Evolutionary conservation across 2,797 vertebrate species (phyloP), one percentile per base, ranked within the genome.

Genomic region (Macropodus opercularis): DNA sequence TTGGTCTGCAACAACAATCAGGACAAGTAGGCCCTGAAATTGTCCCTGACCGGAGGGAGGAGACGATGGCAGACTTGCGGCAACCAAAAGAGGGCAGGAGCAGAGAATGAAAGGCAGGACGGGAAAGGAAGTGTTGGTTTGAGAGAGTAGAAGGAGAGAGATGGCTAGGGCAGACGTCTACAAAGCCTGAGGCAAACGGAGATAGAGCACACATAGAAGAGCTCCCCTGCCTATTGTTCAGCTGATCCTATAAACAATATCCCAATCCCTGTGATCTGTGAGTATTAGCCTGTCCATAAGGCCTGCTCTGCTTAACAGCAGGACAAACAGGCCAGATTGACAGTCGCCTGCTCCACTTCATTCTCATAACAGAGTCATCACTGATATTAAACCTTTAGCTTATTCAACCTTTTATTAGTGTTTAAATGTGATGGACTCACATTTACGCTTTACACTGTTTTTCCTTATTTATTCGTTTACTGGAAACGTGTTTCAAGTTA

Each of bases 161-260:
- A 54, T 44, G 63, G 67, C 52, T 15, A 56, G 63, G 56, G 51
- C 66, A 46, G 72, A 41, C 53, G 17, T 84, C 46, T 44, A 29
- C 44, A 63, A 8, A 24, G 85, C 89, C 87, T 53, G 64, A 55
- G 86, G 90, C 84, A 63, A 84, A 73, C 75, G 60, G 60, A 66
- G 65, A 40, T 35, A 23, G 39, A 57, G 64, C 57, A 60, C 32
- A 15, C 54, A 80, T 68, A 67, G 53, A 56, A 80, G 57, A 46
- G 67, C 71, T 90, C 89, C 85, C 83, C 59, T 79, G 80, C 59
- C 88, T 84, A 78, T 90, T 90, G 90, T 92, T 91, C 65, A 72
- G 63, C 40, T 87, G 81, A 87, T 88, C 85, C 82, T 67, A 82
- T 85, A 88, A 89, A 89, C 80, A 87, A 87, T 78, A 82, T 72